Percentiles rank a stretch among this genome's conserved stretches.
phyloP scores from a whole-genome alignment of 2,888 invertebrate species.

The Salticus scenicus region DNA sequence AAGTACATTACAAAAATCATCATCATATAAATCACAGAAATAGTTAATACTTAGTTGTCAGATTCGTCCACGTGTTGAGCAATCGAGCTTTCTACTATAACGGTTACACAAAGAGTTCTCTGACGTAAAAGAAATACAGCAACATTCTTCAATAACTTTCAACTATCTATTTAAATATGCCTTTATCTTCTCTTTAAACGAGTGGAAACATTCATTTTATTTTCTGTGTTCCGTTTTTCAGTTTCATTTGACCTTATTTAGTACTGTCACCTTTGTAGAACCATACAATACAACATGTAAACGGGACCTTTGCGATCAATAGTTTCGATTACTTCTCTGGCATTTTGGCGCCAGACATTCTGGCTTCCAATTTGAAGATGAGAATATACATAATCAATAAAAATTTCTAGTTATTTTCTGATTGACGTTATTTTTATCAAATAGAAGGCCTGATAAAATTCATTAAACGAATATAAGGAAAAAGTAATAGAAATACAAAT shows the following conservation, averaged over 20 bases:
- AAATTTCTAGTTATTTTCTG: not conserved
- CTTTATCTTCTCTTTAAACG: no score
- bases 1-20: no score
- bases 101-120: no score
- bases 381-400: slow-evolving; percentile 17
- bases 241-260: not conserved
- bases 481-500: no score
- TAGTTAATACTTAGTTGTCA: no score
- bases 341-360: slow-evolving; percentile 9
- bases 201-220: no score
- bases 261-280: slow-evolving; percentile 8
- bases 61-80: no score
- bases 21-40: no score
- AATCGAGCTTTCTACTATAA: no score
- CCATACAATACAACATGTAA: slow-evolving; percentile 1
- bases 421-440: not conserved
- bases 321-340: slow-evolving; percentile 1
- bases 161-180: no score
- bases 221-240: not conserved
- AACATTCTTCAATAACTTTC: no score
- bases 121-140: no score
- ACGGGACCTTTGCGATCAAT: not conserved
- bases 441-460: not conserved
- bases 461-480: not conserved
- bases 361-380: not conserved